A percentile compares a stretch with the other conserved stretches of the same genome.
phyloP scores from a whole-genome alignment of 2,797 vertebrate species.

The Coreius guichenoti region DNA sequence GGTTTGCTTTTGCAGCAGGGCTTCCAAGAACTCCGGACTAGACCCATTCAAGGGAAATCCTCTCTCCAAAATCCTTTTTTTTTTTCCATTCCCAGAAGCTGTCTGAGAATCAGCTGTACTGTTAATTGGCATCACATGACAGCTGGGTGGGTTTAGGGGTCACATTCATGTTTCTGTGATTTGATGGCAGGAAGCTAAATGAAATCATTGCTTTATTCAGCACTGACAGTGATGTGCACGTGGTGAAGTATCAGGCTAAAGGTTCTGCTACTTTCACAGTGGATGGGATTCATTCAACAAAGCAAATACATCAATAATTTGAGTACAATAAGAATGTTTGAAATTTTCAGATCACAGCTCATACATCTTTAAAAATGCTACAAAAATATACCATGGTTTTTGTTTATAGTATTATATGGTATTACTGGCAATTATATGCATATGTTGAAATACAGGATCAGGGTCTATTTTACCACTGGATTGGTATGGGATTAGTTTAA shows the following conservation, averaged over 20 bases:
- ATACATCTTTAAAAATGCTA: background rate
- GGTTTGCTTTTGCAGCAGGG: conserved; percentile 39
- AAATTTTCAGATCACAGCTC: background rate
- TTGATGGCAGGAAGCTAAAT: conserved; percentile 54
- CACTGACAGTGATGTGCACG: conserved; percentile 23
- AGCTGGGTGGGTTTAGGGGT: conserved; percentile 68
- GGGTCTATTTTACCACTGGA: background rate
- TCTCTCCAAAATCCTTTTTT: conserved; percentile 13
- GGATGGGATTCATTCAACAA: conserved; percentile 7
- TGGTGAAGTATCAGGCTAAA: conserved; percentile 3
- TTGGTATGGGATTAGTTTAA: background rate
- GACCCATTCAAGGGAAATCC: conserved; percentile 51
- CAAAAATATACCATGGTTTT: background rate
- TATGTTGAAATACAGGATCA: background rate
- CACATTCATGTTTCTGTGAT: conserved; percentile 71
- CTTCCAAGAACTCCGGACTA: conserved; percentile 49
- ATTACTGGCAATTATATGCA: background rate
- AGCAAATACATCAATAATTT: conserved; percentile 7
- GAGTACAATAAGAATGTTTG: background rate
- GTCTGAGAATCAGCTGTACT: conserved; percentile 66
- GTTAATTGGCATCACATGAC: conserved; percentile 75
- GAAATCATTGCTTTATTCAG: conserved; percentile 45
- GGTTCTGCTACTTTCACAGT: conserved; percentile 3
- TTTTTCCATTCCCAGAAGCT: conserved; percentile 33
- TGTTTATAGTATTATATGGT: background rate